Evolutionary conservation across 2,888 invertebrate genomes (phyloP), one percentile per base, ranked within the genome.

Genomic region (Eupithecia exiguata): DNA sequence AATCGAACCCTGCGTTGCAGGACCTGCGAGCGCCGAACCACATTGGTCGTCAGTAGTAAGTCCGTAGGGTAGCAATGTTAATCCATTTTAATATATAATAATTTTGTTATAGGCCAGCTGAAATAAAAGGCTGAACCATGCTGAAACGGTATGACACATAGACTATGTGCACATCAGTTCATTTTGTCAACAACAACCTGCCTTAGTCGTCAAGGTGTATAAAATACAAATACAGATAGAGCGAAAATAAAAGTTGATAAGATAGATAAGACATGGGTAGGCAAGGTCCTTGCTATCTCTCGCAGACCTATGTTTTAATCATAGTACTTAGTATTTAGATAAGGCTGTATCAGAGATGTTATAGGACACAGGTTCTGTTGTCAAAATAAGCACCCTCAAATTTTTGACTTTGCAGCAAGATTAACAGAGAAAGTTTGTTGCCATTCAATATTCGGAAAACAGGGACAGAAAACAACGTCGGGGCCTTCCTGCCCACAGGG

Each of bases 211-310:
- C 63, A 65, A 36, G 36, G 63, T 36, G 63, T 36, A 38, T 10
- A 5, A 25, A 66, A 40, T 43, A 40, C 36, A 66, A 38, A 66
- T 21, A 66, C 66, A 25, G 40, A 38, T 65, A 40, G 21, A 38
- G 38, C 36, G 1, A 66, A 66, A 43, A 21, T 53, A n/a, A 53
- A 53, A 53, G 49, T 66, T 43, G 66, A 66, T 66, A 66, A 43
- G 66, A 43, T 65, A 38, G 36, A 62, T 62, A 36, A 65, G n/a
- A 21, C n/a, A 14, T 53, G 58, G n/a, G n/a, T 65, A 36, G 12
- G 36, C 63, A 63, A 63, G 63, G n/a, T n/a, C 65, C 38, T 65
- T 65, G 35, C 21, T 38, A 66, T 66, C 66, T 25, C 25, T 25
- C 66, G 7, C 40, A 35, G 62, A 16, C 66, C 65, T 21, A 63